A percentile compares a stretch with the other conserved stretches of the same genome.
Evolutionary conservation across 2,113 vertebrate species (phyloP).

Genomic region (Bombycilla garrulus): DNA sequence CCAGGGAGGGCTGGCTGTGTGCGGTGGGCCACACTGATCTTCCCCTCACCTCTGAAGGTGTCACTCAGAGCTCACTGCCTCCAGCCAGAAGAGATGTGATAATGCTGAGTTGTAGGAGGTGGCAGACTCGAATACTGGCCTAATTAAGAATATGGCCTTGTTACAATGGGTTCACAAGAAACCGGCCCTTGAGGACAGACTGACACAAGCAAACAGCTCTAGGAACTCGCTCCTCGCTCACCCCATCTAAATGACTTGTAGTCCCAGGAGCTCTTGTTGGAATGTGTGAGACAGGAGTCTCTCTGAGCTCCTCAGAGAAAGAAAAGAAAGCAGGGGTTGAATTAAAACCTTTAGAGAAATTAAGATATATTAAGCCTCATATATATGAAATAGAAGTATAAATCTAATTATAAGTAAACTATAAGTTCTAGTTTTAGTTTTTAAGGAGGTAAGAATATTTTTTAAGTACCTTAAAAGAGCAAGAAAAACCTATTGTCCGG

Average conservation of each 20-base stretch:
- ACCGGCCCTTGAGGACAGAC: not conserved
- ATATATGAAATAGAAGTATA: too few species aligned
- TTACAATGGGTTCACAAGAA: not conserved
- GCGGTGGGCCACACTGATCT: fast-evolving
- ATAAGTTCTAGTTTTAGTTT: too few species aligned
- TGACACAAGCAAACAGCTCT: not conserved
- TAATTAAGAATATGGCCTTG: not conserved
- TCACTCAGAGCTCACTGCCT: not conserved
- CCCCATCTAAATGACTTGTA: not conserved
- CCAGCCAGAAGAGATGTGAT: not conserved
- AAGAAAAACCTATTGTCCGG: too few species aligned
- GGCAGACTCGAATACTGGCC: not conserved
- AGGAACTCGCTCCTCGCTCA: not conserved
- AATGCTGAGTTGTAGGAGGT: not conserved
- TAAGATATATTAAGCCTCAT: too few species aligned
- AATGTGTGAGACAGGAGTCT: too few species aligned
- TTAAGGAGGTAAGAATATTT: too few species aligned
- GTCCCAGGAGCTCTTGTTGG: not conserved
- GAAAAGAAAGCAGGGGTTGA: too few species aligned
- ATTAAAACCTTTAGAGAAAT: too few species aligned
- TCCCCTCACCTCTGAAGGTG: not conserved
- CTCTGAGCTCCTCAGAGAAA: too few species aligned
- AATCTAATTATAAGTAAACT: too few species aligned
- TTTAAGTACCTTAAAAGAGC: too few species aligned
- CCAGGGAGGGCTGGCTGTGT: not conserved